Base-by-base conservation (phyloP, 2,113 vertebrate genomes). In the Phocoena phocoena region DNA sequence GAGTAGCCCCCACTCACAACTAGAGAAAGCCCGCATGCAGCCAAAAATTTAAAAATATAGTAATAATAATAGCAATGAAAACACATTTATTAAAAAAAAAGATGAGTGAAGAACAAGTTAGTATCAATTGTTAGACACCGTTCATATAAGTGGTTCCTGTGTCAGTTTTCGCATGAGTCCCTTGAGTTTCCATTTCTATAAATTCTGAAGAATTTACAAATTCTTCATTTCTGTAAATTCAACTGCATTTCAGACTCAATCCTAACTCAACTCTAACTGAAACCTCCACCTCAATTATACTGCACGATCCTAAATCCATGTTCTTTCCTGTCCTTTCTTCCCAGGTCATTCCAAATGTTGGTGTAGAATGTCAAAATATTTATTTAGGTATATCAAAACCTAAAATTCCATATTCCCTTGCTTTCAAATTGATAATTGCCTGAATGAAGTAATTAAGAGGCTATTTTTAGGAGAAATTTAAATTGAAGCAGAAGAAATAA, bases 341-440 rank as follows among this genome's bases (percentile, higher is more conserved):
- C 38, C 11, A 77, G 13, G 67, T 74, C 28, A 93, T 90, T 50
- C 33, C 89, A 93, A 96, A 96, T 85, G 87, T 93, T 71, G 53
- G 33, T 3, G 96, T 82, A 95, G 36, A 88, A 86, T 71, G 68
- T 50, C 82, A 90, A 86, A 95, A 73, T 88, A 90, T 50, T 73
- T 96, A 88, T 71, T 74, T 93, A 44, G 76, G 25, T 55, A 93
- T 77, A 90, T 73, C 38, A 96, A 93, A 77, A 91, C 85, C 50
- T 95, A 90, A 90, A 96, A 91, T 62, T 68, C 67, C 44, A 4
- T 55, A 81, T 91, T 96, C 26, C 33, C 89, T 88, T 96, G 58
- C 28, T 15, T 63, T 90, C 70, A 84, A 81, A 93, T 31, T 96
- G 68, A 83, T 80, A 93, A 96, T 2, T 87, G 28, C 36, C 71